A percentile compares a stretch with the other conserved stretches of the same genome.
phyloP scores from a whole-genome alignment of 1,140 invertebrate genomes.

The Teleogryllus occipitalis region DNA sequence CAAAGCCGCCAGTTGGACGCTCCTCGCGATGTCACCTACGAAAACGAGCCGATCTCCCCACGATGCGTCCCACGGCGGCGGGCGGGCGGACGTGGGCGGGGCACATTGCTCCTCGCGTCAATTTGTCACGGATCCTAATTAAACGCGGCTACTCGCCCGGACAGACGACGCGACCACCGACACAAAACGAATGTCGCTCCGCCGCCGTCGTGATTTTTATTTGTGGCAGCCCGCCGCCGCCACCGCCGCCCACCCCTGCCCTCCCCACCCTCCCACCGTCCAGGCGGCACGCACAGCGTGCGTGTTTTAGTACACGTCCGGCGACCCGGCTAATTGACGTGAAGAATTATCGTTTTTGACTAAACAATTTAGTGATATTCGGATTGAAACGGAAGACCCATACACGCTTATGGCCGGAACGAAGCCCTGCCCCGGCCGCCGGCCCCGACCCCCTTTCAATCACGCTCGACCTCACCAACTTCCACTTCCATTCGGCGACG shows the following conservation, averaged over 20 bases:
- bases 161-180: neutral
- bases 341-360: neutral
- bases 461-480: neutral
- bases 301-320: neutral
- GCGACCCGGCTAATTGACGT: neutral
- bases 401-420: neutral
- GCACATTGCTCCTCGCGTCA: neutral
- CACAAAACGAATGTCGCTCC: neutral
- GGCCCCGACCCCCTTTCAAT: neutral
- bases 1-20: no score
- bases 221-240: neutral
- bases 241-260: no score
- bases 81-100: no score
- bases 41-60: no score
- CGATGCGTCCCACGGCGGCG: no score
- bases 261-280: neutral
- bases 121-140: neutral
- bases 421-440: neutral
- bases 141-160: neutral
- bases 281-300: neutral
- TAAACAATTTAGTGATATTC: constrained; percentile 2
- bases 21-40: no score
- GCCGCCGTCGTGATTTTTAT: neutral
- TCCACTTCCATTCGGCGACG: neutral
- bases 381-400: neutral